A percentile compares a stretch with the other conserved stretches of the same genome.
Evolutionary conservation across 2,113 vertebrate species (phyloP).

Genomic region (Girardinichthys multiradiatus): DNA sequence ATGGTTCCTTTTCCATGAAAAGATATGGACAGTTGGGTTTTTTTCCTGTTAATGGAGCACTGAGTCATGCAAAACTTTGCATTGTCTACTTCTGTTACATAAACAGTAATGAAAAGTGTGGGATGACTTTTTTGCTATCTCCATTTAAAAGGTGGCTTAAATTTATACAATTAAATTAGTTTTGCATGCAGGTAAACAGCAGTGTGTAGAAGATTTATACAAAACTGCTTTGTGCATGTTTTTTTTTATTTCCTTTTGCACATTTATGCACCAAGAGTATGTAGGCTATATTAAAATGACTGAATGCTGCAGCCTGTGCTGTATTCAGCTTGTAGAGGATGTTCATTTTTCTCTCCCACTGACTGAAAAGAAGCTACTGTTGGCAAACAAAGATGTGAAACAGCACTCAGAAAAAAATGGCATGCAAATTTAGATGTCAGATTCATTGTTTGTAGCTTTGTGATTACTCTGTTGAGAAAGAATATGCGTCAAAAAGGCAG

Average conservation of each 20-base stretch:
- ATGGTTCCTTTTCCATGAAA: neutral
- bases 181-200: neutral
- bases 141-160: neutral
- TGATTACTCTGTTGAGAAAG: neutral
- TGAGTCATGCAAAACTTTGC: neutral
- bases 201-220: neutral
- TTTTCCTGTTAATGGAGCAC: neutral
- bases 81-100: neutral
- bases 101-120: neutral
- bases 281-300: neutral
- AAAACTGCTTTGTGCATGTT: neutral
- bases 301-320: neutral
- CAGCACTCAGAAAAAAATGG: neutral
- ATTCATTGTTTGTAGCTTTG: neutral
- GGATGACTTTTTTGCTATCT: neutral
- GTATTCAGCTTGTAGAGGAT: neutral
- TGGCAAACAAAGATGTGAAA: neutral
- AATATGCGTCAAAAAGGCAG: neutral
- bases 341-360: neutral
- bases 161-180: neutral
- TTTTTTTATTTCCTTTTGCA: neutral
- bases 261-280: neutral
- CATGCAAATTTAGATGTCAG: neutral
- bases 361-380: neutral
- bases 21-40: neutral